Percentiles rank a stretch among this genome's conserved stretches.
phyloP scores from a whole-genome alignment of 2,113 vertebrate species.

The Cynoglossus semilaevis region DNA sequence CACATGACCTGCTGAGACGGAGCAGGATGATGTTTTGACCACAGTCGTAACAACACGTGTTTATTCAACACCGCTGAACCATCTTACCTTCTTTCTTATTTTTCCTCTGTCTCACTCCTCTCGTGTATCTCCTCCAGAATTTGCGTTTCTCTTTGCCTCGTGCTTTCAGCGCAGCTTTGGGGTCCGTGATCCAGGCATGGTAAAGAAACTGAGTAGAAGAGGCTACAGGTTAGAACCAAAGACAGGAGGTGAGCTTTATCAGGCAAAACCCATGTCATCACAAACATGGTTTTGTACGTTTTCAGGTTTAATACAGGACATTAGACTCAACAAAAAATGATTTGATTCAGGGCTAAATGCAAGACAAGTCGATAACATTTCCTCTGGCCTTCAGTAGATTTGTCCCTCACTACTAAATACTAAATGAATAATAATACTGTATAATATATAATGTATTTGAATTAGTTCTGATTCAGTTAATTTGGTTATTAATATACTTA shows the following conservation, averaged over 20 bases:
- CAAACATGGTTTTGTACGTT: too few relatives aligned
- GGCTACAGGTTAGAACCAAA: conserved; percentile 9
- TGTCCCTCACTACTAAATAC: too few relatives aligned
- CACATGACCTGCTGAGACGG: conserved; percentile 61
- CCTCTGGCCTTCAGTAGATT: too few relatives aligned
- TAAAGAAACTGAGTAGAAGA: conserved; percentile 88
- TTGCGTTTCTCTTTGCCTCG: conserved; percentile 83
- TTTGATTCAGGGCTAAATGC: too few relatives aligned
- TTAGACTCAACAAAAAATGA: too few relatives aligned
- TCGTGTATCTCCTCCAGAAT: conserved; percentile 79
- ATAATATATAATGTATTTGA: too few relatives aligned
- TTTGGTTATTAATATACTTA: too few relatives aligned
- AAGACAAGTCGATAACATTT: too few relatives aligned
- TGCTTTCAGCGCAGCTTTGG: conserved; percentile 89
- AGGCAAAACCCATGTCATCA: neutral
- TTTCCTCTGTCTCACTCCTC: conserved; percentile 71
- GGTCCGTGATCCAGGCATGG: conserved; percentile 95
- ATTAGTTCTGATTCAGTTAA: too few relatives aligned
- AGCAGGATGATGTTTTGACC: neutral
- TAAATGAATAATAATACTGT: too few relatives aligned
- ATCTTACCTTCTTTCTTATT: conserved; percentile 81
- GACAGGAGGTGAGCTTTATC: neutral
- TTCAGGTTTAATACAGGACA: too few relatives aligned
- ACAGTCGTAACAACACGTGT: too few relatives aligned
- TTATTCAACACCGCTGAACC: neutral